These are phyloP conservation scores for Acanthornis magna DNA, from an alignment of 2,797 vertebrate genomes.

Conservation along the genomic window DNA sequence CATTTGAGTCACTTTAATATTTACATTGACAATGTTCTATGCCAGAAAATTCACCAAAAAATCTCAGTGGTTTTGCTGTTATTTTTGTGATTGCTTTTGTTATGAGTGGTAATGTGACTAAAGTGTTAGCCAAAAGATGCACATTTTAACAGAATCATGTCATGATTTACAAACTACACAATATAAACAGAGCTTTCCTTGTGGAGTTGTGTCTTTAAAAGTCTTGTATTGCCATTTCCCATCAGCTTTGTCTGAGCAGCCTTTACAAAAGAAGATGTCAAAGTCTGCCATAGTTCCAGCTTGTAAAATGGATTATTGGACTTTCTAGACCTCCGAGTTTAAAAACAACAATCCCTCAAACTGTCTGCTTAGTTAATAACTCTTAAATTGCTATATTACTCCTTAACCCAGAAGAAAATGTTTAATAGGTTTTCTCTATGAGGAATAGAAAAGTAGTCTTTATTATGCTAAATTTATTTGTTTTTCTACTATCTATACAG, in stretches of 20 bases:
- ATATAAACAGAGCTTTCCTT: background rate
- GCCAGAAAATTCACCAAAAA: background rate
- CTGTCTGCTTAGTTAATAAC: background rate
- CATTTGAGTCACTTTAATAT: background rate
- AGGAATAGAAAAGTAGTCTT: background rate
- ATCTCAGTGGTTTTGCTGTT: background rate
- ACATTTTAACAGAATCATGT: background rate
- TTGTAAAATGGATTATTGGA: background rate
- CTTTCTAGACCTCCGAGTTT: background rate
- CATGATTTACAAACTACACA: background rate
- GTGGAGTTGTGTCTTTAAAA: background rate
- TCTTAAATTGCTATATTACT: background rate
- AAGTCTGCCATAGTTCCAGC: background rate
- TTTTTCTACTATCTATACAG: background rate
- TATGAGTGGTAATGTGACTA: background rate
- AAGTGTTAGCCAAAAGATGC: background rate
- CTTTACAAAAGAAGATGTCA: background rate
- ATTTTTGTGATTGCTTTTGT: background rate
- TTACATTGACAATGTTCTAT: background rate
- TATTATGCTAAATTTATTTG: background rate
- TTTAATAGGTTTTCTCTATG: background rate
- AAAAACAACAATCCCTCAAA: background rate
- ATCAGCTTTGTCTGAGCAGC: background rate
- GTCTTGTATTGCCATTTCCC: background rate
- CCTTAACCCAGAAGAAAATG: background rate